Percentiles rank a stretch among this genome's conserved stretches.
Conservation (phyloP, 2,888 invertebrate genomes). For the Punctoribates punctum region DNA sequence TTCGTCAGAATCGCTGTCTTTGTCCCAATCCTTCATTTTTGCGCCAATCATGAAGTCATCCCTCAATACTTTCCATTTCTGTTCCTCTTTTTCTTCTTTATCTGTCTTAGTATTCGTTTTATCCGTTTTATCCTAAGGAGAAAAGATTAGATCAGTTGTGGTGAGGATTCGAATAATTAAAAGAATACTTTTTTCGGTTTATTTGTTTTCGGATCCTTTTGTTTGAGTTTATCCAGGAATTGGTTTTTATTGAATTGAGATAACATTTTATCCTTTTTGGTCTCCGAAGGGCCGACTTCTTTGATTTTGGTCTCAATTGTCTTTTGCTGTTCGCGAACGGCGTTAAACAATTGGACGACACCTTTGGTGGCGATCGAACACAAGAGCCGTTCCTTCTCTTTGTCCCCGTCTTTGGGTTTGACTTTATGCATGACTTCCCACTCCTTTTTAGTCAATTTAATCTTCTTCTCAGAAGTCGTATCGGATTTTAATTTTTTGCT, state of each 20-base stretch:
- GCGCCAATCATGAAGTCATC: conserved; percentile 83
- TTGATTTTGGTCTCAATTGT: conserved; percentile 67
- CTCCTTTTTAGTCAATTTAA: conserved; percentile 3
- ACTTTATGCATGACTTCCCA: conserved; percentile 24
- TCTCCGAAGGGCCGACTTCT: conserved; percentile 63
- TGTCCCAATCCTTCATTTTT: conserved; percentile 83
- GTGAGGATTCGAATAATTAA: conserved; percentile 22
- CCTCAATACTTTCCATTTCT: conserved; percentile 60
- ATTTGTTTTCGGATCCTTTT: no score
- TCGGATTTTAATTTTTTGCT: conserved; percentile 43
- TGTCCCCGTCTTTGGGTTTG: conserved; percentile 27
- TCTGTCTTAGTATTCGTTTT: conserved; percentile 31
- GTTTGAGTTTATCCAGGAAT: conserved; percentile 54
- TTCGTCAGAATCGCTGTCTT: conserved; percentile 58
- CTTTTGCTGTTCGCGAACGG: conserved; percentile 79
- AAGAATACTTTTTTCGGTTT: conserved; percentile 44
- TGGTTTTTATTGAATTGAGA: conserved; percentile 57
- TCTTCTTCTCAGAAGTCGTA: conserved; percentile 45
- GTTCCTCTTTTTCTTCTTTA: conserved; percentile 49
- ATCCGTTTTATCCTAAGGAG: conserved; percentile 1
- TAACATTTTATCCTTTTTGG: conserved; percentile 70
- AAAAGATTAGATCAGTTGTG: not conserved
- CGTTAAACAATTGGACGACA: conserved; percentile 87
- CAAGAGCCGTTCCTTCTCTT: conserved; percentile 37
- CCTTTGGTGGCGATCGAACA: conserved; percentile 56